Conservation (phyloP, 1,140 invertebrate species). For the Platyscapa corneri region DNA sequence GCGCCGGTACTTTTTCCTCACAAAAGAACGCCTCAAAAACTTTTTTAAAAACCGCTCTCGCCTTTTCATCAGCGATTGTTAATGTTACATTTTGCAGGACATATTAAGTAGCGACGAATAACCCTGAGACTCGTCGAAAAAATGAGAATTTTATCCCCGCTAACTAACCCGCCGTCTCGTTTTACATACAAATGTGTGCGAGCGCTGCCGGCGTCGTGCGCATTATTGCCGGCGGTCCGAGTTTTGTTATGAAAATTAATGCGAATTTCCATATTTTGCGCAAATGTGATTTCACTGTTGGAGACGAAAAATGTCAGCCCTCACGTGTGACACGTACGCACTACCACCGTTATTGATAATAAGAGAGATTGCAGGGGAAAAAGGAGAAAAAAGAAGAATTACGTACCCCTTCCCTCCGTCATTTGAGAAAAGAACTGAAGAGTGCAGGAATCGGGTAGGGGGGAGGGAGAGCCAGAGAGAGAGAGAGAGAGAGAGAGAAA, state of each 20-base stretch:
- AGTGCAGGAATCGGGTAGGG: background rate
- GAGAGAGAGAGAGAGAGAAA: slow-evolving; percentile 38
- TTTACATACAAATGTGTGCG: background rate
- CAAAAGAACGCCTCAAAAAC: background rate
- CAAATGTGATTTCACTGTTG: slow-evolving; percentile 11
- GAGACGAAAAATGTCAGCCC: background rate
- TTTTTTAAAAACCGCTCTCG: background rate
- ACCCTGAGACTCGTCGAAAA: background rate
- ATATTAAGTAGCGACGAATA: slow-evolving; percentile 41
- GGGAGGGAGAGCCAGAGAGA: background rate
- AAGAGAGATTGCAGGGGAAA: background rate
- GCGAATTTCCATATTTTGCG: background rate
- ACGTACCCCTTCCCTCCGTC: background rate
- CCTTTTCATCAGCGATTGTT: background rate
- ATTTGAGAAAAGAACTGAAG: background rate
- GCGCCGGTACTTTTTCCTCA: background rate
- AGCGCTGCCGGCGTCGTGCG: background rate
- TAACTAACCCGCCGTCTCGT: background rate
- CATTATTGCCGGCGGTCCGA: background rate
- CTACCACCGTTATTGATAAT: slow-evolving; percentile 22
- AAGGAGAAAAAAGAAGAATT: background rate
- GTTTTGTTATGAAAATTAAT: slow-evolving; percentile 31
- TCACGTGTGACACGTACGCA: background rate
- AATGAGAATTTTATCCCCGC: background rate
- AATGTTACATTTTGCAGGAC: background rate